These are phyloP conservation scores for Perizoma flavofasciatum DNA, from an alignment of 2,888 invertebrate genomes.

Conservation along the genomic window DNA sequence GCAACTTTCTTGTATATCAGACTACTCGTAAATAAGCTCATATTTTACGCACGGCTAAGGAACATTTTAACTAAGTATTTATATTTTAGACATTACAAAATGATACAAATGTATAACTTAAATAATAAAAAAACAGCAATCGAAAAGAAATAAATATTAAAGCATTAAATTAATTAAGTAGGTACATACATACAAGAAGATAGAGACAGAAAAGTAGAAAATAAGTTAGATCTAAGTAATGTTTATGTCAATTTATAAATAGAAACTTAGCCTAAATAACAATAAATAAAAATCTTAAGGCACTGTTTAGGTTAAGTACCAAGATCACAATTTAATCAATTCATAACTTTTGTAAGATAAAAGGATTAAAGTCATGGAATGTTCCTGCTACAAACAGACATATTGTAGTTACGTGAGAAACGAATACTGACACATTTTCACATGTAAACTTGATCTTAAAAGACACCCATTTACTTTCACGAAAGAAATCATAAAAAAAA, in stretches of 20 bases:
- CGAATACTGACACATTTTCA: slow-evolving; percentile 48
- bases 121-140: slow-evolving; percentile 49
- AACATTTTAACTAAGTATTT: slow-evolving; percentile 37
- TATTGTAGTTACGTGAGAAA: slow-evolving; percentile 35
- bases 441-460: slow-evolving; percentile 55
- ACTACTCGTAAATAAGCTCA: slow-evolving; percentile 31
- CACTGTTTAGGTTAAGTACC: slow-evolving; percentile 80
- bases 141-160: slow-evolving; percentile 61
- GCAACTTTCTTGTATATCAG: slow-evolving; percentile 25
- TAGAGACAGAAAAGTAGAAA: slow-evolving; percentile 55
- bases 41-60: slow-evolving; percentile 43
- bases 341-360: slow-evolving; percentile 59
- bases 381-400: slow-evolving; percentile 52
- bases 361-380: slow-evolving; percentile 73
- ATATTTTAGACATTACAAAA: slow-evolving; percentile 33
- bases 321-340: slow-evolving; percentile 78
- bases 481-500: slow-evolving; percentile 61
- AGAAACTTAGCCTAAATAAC: slow-evolving; percentile 77
- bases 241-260: slow-evolving; percentile 76
- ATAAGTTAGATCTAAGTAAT: slow-evolving; percentile 65
- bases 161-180: slow-evolving; percentile 39
- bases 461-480: slow-evolving; percentile 62
- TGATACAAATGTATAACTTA: slow-evolving; percentile 32
- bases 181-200: slow-evolving; percentile 44
- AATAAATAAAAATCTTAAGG: slow-evolving; percentile 83